Percentiles rank a stretch among this genome's conserved stretches.
These are phyloP conservation scores for Diadophis punctatus DNA, from an alignment of 2,113 vertebrate species.

Conservation along the genomic window DNA sequence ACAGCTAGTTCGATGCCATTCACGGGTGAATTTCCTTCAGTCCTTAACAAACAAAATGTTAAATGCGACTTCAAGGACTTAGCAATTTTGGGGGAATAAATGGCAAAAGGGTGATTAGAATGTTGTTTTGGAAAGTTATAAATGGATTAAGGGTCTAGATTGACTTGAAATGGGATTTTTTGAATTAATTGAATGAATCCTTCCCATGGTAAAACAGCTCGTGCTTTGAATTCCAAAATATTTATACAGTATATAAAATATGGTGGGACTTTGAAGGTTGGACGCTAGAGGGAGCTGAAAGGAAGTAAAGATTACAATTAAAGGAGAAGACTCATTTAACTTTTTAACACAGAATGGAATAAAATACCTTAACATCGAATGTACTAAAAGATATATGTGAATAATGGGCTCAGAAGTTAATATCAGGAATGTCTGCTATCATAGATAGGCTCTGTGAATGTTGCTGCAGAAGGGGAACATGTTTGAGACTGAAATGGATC, in stretches of 20 bases:
- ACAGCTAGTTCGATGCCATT: neutral
- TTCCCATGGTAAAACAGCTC: neutral
- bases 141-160: neutral
- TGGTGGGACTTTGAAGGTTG: neutral
- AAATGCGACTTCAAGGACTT: neutral
- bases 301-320: neutral
- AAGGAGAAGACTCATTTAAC: neutral
- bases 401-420: neutral
- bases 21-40: neutral
- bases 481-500: neutral
- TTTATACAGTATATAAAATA: too few relatives aligned
- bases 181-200: neutral
- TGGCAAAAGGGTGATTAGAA: neutral
- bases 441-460: neutral
- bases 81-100: neutral
- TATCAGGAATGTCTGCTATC: neutral
- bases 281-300: neutral
- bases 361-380: neutral
- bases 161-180: neutral
- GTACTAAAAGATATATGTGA: neutral
- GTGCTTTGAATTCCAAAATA: neutral
- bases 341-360: neutral
- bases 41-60: neutral
- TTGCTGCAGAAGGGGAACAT: neutral
- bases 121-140: neutral